Evolutionary conservation across 2,797 vertebrate genomes (phyloP).

Genomic region (Odontamblyopus lacepedii): DNA sequence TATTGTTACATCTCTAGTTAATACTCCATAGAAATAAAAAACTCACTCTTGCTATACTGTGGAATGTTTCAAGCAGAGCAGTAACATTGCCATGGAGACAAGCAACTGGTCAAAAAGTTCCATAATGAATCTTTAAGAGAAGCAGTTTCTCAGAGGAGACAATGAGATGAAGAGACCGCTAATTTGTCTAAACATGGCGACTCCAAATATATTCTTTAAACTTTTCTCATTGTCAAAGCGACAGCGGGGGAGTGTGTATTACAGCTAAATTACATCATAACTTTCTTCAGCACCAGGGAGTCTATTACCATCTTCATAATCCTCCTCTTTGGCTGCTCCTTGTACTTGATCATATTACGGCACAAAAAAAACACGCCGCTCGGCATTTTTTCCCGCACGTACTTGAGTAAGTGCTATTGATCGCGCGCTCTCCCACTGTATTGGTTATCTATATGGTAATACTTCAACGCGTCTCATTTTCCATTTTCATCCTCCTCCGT

Average conservation of each 20-base stretch:
- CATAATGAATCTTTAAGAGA: background rate
- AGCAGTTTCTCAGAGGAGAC: background rate
- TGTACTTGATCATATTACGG: conserved; percentile 10
- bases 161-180: background rate
- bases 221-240: background rate
- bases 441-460: conserved; percentile 84
- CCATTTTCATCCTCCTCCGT: conserved; percentile 74
- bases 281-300: background rate
- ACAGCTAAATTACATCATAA: background rate
- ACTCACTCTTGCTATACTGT: background rate
- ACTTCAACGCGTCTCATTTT: conserved; percentile 67
- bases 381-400: conserved; percentile 32
- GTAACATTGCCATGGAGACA: background rate
- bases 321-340: conserved; percentile 7
- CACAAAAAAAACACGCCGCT: conserved; percentile 25
- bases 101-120: background rate
- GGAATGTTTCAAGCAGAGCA: background rate
- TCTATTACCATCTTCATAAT: conserved; percentile 21
- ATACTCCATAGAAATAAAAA: too few species aligned
- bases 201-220: background rate
- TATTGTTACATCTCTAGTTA: too few species aligned
- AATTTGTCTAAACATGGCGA: background rate
- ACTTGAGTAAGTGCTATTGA: conserved; percentile 66
- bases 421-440: conserved; percentile 65
- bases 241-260: background rate